Base-by-base conservation (phyloP, 2,113 vertebrate genomes). In the Zapus hudsonius region DNA sequence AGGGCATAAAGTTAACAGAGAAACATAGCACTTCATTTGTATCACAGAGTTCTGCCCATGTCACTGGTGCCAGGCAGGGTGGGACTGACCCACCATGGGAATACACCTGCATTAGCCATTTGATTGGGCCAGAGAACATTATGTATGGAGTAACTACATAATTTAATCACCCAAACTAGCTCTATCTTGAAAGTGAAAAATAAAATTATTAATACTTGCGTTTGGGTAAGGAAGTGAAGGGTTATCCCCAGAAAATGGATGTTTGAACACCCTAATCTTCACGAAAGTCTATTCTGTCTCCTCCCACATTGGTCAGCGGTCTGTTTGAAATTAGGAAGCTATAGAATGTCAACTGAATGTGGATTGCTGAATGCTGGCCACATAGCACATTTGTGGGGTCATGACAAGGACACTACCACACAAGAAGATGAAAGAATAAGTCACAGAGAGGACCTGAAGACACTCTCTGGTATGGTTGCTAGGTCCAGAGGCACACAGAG, bases 91-190 rank as follows among this genome's bases (percentile, higher is more conserved):
- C 55, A n/a, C 85, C 47, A 6, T 59, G 22, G 13, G 29, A 52
- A 79, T 76, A 67, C 13, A 19, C 44, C 59, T 57, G 55, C 16
- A 13, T 40, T 66, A n/a, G n/a, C n/a, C n/a, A n/a, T n/a, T n/a
- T n/a, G n/a, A n/a, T n/a, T 5, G 44, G 19, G 13, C 38, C 25
- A 86, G 55, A 84, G 10, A 55, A 67, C 17, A 67, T 63, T 70
- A 63, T 20, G 13, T 44, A 63, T 15, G 7, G 6, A 90, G 12
- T 25, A 40, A 94, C 1, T 1, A 52, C n/a, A 27, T 61, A 75
- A 90, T 67, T 86, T 80, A 73, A 67, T 86, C 16, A 67, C 61
- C 90, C 25, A 94, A 88, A 87, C 25, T 27, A 63, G 33, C 1
- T 66, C 22, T 47, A 88, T 63, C 74, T 84, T 66, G 22, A 75